Percentiles rank a stretch among this genome's conserved stretches.
These are phyloP conservation scores for Rhynchomys soricoides DNA, from an alignment of 2,113 vertebrate genomes.

Conservation along the genomic window DNA sequence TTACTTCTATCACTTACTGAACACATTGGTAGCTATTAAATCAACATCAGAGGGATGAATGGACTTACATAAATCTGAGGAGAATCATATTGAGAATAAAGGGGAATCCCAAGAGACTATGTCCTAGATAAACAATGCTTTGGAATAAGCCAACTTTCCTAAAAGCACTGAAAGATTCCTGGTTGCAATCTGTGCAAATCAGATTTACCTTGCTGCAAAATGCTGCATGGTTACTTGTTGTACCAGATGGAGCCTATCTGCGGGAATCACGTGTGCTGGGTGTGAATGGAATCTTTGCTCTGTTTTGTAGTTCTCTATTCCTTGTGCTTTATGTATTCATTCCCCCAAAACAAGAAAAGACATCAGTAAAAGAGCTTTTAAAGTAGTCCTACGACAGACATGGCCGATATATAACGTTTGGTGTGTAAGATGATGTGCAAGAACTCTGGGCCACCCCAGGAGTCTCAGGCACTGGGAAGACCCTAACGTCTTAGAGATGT, in stretches of 20 bases:
- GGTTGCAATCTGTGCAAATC: neutral
- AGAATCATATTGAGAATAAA: neutral
- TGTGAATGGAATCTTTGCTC: neutral
- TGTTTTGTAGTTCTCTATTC: neutral
- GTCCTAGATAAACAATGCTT: neutral
- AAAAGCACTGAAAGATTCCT: neutral
- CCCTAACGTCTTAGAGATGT: neutral
- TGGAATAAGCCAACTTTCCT: constrained; percentile 3
- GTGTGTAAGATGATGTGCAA: neutral
- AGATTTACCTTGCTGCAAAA: neutral
- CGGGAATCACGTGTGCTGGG: neutral
- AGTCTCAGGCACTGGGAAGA: neutral
- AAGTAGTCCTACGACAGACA: constrained; percentile 12
- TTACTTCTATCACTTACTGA: neutral
- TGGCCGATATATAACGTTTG: neutral
- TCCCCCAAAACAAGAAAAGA: neutral
- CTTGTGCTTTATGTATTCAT: neutral
- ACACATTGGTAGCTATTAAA: neutral
- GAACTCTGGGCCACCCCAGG: neutral
- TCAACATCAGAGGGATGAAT: neutral
- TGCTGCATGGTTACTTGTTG: neutral
- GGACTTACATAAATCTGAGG: neutral
- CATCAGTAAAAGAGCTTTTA: constrained; percentile 39
- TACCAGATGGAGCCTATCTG: neutral
- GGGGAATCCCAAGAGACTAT: neutral